phyloP scores from a whole-genome alignment of 1,140 invertebrate species.

The Nymphalis io region DNA sequence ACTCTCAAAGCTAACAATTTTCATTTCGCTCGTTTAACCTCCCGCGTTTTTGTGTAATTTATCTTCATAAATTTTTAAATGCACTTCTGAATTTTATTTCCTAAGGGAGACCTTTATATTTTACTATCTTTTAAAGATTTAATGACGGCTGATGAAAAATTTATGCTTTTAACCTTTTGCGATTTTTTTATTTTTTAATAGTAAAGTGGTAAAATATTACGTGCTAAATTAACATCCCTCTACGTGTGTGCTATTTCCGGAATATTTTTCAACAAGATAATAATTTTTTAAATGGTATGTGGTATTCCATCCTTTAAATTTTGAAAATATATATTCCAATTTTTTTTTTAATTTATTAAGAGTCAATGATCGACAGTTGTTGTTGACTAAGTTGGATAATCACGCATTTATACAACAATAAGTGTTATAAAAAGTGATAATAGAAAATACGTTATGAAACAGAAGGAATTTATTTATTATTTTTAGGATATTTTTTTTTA shows the following conservation, averaged over 20 bases:
- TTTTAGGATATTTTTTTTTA: no score
- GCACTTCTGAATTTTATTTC: conserved; percentile 25
- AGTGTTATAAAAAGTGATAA: no score
- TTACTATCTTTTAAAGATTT: conserved; percentile 31
- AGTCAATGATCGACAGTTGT: not conserved
- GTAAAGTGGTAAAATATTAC: not conserved
- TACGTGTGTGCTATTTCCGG: not conserved
- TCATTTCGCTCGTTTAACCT: conserved; percentile 31
- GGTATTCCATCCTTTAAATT: not conserved
- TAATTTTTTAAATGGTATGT: not conserved
- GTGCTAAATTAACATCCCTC: not conserved
- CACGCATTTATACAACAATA: no score
- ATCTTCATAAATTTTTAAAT: conserved; percentile 32
- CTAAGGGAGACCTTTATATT: conserved; percentile 22
- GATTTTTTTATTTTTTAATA: not conserved
- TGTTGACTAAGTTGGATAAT: not conserved
- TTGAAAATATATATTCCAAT: not conserved
- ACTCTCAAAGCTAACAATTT: conserved; percentile 44
- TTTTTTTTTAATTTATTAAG: not conserved
- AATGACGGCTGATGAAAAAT: conserved; percentile 21
- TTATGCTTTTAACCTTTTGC: conserved; percentile 11
- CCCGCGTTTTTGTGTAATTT: conserved; percentile 31
- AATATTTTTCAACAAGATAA: not conserved
- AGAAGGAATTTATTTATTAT: no score
- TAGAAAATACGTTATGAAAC: no score